Conservation (phyloP, 2,888 invertebrate species). For the Troglohyphantes excavatus region DNA sequence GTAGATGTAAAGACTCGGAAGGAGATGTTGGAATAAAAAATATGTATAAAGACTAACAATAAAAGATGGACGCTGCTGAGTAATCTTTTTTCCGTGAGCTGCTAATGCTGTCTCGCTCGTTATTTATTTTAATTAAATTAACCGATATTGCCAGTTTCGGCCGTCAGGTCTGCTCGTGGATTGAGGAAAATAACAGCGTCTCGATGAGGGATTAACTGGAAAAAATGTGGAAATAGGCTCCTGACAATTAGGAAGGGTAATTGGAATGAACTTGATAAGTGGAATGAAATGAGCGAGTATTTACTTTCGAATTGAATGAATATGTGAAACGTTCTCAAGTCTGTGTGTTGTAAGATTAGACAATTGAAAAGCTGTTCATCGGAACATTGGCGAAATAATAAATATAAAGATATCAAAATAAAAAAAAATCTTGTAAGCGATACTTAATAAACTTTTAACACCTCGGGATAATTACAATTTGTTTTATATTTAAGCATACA, state of each 20-base stretch:
- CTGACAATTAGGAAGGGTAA: slow-evolving; percentile 20
- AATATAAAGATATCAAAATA: too few species aligned
- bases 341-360: neutral
- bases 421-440: too few species aligned
- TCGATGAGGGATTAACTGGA: slow-evolving; percentile 47
- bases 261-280: slow-evolving; percentile 14
- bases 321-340: neutral
- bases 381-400: too few species aligned
- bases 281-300: neutral
- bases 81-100: slow-evolving; percentile 51
- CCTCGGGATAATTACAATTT: too few species aligned
- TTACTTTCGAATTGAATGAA: slow-evolving; percentile 2
- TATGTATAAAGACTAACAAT: slow-evolving; percentile 52
- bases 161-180: neutral
- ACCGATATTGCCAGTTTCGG: slow-evolving; percentile 51
- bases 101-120: slow-evolving; percentile 57
- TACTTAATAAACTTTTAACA: too few species aligned
- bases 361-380: too few species aligned
- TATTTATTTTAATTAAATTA: slow-evolving; percentile 71
- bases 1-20: too few species aligned
- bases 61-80: slow-evolving; percentile 35
- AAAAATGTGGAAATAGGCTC: slow-evolving; percentile 11
- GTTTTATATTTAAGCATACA: too few species aligned
- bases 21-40: neutral
- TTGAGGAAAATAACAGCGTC: slow-evolving; percentile 52